Base-by-base conservation (phyloP, 2,888 invertebrate species). In the Phengaris arion region DNA sequence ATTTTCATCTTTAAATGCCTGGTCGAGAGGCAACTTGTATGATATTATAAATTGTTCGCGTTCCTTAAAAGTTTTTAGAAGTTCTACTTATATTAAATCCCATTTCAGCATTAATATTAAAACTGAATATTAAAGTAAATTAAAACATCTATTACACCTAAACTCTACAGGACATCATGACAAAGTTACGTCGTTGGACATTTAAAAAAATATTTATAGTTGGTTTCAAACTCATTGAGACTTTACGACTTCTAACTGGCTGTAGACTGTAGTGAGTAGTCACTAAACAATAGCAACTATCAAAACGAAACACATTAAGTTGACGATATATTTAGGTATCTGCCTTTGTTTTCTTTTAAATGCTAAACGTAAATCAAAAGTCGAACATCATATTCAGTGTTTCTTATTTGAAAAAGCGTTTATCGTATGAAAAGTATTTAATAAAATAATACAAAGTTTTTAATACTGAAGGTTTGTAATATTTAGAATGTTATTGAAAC, bases 211-310 rank as follows among this genome's bases (percentile, higher is more conserved):
- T 70, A 10, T 10, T n/a, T 69, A 70, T 70, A 70, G 70, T 48
- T 70, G 70, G 70, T 70, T 70, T 70, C 70, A 12, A n/a, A 70
- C 48, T 51, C 22, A 22, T 64, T 12, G 22, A 10, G 51, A 51
- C 70, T 70, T 70, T 70, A 70, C 70, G 70, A 70, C 51, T 70
- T 70, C 22, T 48, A 70, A 70, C 70, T 70, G 70, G 22, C 15
- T 70, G 70, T 52, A 70, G 48, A 22, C 22, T 22, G 22, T 22
- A 22, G 22, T 22, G 22, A 22, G 22, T 22, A 22, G 22, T 69
- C 22, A 15, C 22, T 15, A 8, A 51, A 48, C 48, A 70, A 70
- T 48, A 70, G 70, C 51, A 48, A 52, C 64, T 12, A 35, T 64
- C 35, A 22, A 1, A 64, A 22, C 64, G 10, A 70, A 70, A 48